A percentile compares a stretch with the other conserved stretches of the same genome.
phyloP scores from a whole-genome alignment of 2,797 vertebrate genomes.

The Paratrypauchen microcephalus region DNA sequence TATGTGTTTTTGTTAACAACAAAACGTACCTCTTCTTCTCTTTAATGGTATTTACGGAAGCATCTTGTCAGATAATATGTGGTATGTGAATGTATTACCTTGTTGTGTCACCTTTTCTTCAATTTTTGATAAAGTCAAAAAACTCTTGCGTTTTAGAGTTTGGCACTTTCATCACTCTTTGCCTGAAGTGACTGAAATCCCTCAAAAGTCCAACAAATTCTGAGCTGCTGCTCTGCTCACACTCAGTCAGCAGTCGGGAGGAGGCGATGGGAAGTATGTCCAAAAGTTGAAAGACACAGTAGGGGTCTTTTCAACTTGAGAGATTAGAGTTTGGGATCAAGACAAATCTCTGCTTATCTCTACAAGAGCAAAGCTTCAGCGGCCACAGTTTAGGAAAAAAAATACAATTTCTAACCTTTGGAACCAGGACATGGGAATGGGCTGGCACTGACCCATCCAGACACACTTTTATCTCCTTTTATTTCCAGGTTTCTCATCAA shows the following conservation, averaged over 20 bases:
- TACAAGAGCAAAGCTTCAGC: constrained; percentile 32
- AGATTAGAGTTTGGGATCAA: constrained; percentile 56
- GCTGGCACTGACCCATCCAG: constrained; percentile 24
- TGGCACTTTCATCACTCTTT: constrained; percentile 7
- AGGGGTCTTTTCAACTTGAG: constrained; percentile 56
- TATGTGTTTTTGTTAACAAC: too few relatives aligned
- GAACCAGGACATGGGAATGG: constrained; percentile 6
- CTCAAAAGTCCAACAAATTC: constrained; percentile 34
- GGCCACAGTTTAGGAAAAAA: constrained; percentile 26
- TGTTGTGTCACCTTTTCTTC: neutral
- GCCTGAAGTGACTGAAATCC: constrained; percentile 30
- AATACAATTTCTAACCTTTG: constrained; percentile 41
- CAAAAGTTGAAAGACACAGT: constrained; percentile 56
- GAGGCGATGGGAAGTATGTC: constrained; percentile 12
- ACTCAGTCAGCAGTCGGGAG: constrained; percentile 23
- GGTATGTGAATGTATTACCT: neutral
- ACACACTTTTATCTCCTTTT: constrained; percentile 31
- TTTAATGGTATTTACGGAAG: too few relatives aligned
- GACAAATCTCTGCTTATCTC: constrained; percentile 44
- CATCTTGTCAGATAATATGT: too few relatives aligned
- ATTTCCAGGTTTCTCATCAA: neutral
- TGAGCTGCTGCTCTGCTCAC: constrained; percentile 55
- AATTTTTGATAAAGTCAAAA: neutral
- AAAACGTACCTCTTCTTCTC: too few relatives aligned
- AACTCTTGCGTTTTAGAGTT: neutral